Percentiles rank a stretch among this genome's conserved stretches.
Evolutionary conservation across 2,113 vertebrate species (phyloP).

Genomic region (Anhinga anhinga): DNA sequence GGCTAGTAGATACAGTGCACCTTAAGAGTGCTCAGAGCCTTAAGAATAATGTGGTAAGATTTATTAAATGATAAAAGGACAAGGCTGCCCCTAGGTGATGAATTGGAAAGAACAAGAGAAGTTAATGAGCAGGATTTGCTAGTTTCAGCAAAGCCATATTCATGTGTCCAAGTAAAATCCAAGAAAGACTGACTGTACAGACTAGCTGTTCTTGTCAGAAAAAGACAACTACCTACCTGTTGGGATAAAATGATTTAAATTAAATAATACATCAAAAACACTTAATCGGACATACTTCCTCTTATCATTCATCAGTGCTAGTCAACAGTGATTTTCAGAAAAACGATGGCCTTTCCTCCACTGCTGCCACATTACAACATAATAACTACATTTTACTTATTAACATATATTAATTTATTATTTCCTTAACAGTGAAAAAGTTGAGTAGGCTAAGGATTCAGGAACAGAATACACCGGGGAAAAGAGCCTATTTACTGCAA

Average conservation of each 20-base stretch:
- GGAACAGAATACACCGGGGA: background rate
- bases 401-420: background rate
- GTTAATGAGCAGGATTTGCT: conserved; percentile 21
- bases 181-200: background rate
- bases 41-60: background rate
- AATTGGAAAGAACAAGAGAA: background rate
- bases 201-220: background rate
- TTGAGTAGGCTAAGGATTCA: background rate
- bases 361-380: background rate
- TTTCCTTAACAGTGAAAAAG: background rate
- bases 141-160: conserved; percentile 42
- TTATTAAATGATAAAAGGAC: background rate
- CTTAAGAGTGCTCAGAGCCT: background rate
- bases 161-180: conserved; percentile 6
- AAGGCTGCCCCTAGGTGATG: background rate
- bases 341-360: background rate
- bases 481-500: background rate
- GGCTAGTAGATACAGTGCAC: background rate
- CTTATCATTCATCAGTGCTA: background rate
- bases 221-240: background rate
- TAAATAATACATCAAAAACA: background rate
- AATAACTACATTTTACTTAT: background rate
- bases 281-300: background rate
- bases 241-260: background rate
- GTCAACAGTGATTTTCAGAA: background rate